Percentiles rank a stretch among this genome's conserved stretches.
These are phyloP conservation scores for Camponotus fellah DNA, from an alignment of 2,888 invertebrate species.

Conservation along the genomic window DNA sequence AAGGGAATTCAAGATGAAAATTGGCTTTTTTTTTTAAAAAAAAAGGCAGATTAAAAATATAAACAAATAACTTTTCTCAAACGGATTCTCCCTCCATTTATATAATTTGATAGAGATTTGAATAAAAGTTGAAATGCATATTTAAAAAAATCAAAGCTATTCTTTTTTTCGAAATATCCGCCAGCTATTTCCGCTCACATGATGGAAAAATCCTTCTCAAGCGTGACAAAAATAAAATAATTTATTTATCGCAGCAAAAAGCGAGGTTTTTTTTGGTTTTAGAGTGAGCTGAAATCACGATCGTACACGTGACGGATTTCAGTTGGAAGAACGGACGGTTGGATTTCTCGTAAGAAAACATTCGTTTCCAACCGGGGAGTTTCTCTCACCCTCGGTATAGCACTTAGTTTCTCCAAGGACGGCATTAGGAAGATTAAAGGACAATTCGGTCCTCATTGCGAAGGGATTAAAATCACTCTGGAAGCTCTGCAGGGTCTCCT, in stretches of 20 bases:
- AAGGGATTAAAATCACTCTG: constrained; percentile 70
- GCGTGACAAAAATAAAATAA: background rate
- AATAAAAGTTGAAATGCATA: background rate
- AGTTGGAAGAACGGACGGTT: background rate
- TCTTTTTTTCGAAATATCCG: background rate
- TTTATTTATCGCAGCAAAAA: background rate
- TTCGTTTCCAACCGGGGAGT: constrained; percentile 10
- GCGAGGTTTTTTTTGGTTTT: background rate
- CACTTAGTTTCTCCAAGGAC: constrained; percentile 56
- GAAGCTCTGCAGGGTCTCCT: constrained; percentile 43
- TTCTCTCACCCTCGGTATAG: constrained; percentile 18
- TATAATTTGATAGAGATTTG: background rate
- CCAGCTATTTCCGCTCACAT: background rate
- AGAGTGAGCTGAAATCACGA: constrained; percentile 17
- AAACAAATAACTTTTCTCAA: background rate
- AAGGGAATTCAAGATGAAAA: background rate
- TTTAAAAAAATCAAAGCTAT: background rate
- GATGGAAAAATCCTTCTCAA: background rate
- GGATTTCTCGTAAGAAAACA: constrained; percentile 50
- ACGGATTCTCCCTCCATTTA: background rate
- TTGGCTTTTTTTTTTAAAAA: background rate
- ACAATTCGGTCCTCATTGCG: constrained; percentile 71
- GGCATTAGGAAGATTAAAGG: constrained; percentile 71
- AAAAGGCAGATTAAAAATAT: background rate
- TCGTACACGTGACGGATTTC: constrained; percentile 5